Evolutionary conservation across 2,888 invertebrate species (phyloP), one percentile per base, ranked within the genome.

Genomic region (Hypena proboscidalis): DNA sequence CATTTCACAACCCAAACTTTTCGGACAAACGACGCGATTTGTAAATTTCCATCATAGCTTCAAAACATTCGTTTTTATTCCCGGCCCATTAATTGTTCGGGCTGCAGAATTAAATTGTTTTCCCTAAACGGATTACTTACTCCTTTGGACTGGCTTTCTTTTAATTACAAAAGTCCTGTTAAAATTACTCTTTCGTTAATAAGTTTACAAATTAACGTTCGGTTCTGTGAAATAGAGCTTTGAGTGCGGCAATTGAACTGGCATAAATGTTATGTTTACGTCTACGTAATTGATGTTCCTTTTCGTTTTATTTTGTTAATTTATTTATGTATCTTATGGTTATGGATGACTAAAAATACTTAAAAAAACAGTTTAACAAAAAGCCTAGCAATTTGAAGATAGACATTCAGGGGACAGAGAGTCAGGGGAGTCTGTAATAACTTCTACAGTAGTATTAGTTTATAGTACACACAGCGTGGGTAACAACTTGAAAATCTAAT

Each of bases 101-200:
- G 52, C 52, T 56, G 54, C 58, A 62, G 71, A 70, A 79, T 79
- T 74, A 75, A 78, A 78, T 76, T 74, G 74, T 79, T 77, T 77
- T 76, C 69, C 69, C 70, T 69, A 68, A 77, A 70, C 72, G 63
- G 62, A 74, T 72, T 69, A 67, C 70, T 72, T 69, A 67, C 70
- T 65, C 60, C 58, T 66, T 69, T 66, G 68, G 67, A 56, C 60
- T 52, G 62, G 59, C 56, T 77, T 74, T 71, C 67, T 73, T 77
- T 75, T 76, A 71, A 74, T 74, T 70, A 67, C 55, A 62, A 70
- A 68, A 69, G 63, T 70, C 69, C 61, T 49, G 52, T 41, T 70
- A 47, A 59, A 70, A 69, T 66, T 58, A 58, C 60, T 67, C 63
- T 58, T 53, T 64, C 44, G 56, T 66, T 67, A 67, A 67, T 63